These are phyloP conservation scores for Cosmopolites sordidus DNA, from an alignment of 2,888 invertebrate species.

Conservation along the genomic window DNA sequence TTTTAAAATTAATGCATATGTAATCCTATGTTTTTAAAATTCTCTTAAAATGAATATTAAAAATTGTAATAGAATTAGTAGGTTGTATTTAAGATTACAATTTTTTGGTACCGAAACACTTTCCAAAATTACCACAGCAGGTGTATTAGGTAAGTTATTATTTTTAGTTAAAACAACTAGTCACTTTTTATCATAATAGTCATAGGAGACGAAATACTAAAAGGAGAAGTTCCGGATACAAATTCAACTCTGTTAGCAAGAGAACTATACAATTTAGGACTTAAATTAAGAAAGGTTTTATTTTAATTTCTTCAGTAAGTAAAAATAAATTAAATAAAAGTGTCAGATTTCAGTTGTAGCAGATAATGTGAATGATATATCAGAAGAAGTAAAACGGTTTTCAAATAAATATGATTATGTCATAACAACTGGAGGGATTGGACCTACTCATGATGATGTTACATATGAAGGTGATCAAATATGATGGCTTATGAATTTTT, in stretches of 20 bases:
- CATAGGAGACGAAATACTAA: constrained; percentile 74
- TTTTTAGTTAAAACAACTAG: constrained; percentile 1
- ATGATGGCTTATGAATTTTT: no score
- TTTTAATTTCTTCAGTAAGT: not conserved
- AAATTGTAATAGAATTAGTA: not conserved
- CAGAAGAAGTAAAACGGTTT: constrained; percentile 59
- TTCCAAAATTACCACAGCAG: constrained; percentile 32
- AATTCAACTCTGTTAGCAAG: constrained; percentile 63
- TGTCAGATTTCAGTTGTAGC: constrained; percentile 60
- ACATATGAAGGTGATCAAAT: constrained; percentile 61
- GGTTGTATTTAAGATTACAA: not conserved
- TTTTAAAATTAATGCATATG: no score
- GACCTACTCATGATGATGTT: constrained; percentile 74
- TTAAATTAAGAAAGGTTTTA: constrained; percentile 55
- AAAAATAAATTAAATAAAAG: constrained; percentile 10
- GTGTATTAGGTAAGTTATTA: constrained; percentile 35
- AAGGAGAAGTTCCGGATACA: constrained; percentile 65
- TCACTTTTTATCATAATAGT: constrained; percentile 49
- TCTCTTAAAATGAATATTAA: no score
- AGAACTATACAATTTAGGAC: constrained; percentile 59
- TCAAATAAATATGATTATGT: constrained; percentile 61
- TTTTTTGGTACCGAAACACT: not conserved
- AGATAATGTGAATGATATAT: constrained; percentile 61
- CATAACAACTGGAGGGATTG: constrained; percentile 72
- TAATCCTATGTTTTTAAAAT: no score